A percentile compares a stretch with the other conserved stretches of the same genome.
Conservation (phyloP, 1,140 invertebrate genomes). For the Neodiprion virginianus region DNA sequence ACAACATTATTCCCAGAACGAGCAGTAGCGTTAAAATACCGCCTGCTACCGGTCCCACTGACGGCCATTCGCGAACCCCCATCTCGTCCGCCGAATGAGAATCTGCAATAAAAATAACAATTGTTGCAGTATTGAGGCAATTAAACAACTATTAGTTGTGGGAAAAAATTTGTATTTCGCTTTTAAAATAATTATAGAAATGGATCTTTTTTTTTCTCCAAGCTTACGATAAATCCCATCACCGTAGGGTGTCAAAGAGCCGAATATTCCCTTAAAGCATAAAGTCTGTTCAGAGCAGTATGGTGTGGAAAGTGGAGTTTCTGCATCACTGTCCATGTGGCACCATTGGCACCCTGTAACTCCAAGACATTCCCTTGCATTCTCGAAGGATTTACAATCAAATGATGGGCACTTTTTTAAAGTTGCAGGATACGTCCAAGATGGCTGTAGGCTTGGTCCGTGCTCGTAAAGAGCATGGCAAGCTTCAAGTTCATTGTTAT, state of each 20-base stretch:
- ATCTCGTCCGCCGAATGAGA: constrained; percentile 59
- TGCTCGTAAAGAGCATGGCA: constrained; percentile 54
- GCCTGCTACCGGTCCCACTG: constrained; percentile 70
- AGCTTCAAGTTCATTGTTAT: constrained; percentile 47
- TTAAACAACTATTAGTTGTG: background rate
- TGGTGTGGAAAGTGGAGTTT: constrained; percentile 69
- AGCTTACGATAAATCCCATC: constrained; percentile 68
- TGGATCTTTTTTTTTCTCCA: constrained; percentile 16
- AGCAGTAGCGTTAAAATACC: constrained; percentile 70
- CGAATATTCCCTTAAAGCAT: constrained; percentile 87
- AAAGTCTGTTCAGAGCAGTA: constrained; percentile 81
- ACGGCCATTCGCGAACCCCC: constrained; percentile 61
- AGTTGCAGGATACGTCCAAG: constrained; percentile 55
- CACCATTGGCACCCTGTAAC: constrained; percentile 93
- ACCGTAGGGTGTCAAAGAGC: constrained; percentile 82
- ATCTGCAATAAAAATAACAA: constrained; percentile 43
- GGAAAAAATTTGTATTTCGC: constrained; percentile 11
- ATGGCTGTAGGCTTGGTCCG: constrained; percentile 44
- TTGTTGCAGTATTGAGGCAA: background rate
- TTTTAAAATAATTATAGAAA: constrained; percentile 17
- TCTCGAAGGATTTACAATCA: constrained; percentile 79
- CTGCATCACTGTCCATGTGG: constrained; percentile 77
- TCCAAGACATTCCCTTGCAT: constrained; percentile 81
- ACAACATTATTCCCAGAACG: constrained; percentile 67
- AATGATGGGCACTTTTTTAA: constrained; percentile 74